Conservation (phyloP, 1,140 invertebrate species). For the Euborellia annulipes region DNA sequence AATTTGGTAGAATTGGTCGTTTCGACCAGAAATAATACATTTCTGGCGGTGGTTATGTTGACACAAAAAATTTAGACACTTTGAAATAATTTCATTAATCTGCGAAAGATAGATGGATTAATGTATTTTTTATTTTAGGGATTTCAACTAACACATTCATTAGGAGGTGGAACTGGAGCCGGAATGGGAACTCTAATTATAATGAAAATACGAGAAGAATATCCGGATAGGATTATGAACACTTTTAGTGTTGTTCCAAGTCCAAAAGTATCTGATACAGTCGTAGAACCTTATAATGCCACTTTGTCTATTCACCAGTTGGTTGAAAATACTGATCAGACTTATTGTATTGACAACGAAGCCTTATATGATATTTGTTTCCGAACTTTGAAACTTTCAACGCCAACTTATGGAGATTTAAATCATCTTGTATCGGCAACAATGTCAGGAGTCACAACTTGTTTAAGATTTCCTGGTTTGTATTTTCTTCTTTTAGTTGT, state of each 20-base stretch:
- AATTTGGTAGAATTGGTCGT: no score
- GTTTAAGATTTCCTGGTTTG: constrained; percentile 56
- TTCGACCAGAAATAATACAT: no score
- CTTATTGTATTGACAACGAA: constrained; percentile 40
- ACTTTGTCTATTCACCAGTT: constrained; percentile 40
- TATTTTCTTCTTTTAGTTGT: constrained; percentile 38
- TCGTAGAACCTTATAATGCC: constrained; percentile 40
- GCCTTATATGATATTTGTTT: constrained; percentile 41
- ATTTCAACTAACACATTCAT: no score
- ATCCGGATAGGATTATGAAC: constrained; percentile 74
- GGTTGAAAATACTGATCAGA: constrained; percentile 40
- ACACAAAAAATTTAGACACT: no score
- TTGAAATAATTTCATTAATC: no score
- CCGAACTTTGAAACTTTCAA: constrained; percentile 34
- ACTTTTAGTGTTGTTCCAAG: constrained; percentile 70
- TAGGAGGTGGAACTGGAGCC: no score
- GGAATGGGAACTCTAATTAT: constrained; percentile 64
- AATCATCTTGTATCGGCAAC: constrained; percentile 41
- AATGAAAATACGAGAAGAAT: constrained; percentile 60
- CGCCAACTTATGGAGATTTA: constrained; percentile 38
- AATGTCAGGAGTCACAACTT: constrained; percentile 46
- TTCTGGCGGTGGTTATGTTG: no score
- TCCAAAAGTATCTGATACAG: constrained; percentile 49
- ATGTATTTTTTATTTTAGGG: no score
- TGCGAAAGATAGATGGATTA: no score